phyloP scores from a whole-genome alignment of 1,140 invertebrate genomes.

The Lordiphosa collinella region DNA sequence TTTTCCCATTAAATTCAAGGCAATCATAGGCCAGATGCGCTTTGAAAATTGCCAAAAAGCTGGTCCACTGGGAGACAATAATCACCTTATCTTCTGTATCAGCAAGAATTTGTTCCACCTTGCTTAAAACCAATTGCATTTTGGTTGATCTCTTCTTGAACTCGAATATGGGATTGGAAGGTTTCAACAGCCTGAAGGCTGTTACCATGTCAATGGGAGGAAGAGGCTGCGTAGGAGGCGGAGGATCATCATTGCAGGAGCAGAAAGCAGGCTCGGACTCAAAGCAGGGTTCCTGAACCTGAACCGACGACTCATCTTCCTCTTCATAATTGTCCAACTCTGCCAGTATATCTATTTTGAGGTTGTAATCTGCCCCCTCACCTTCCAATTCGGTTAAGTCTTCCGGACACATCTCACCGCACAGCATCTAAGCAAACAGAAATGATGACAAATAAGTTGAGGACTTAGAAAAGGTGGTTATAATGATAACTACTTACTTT shows the following conservation, averaged over 20 bases:
- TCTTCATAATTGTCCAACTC: constrained; percentile 16
- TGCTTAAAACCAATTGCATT: constrained; percentile 16
- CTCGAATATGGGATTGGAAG: constrained; percentile 46
- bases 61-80: constrained; percentile 43
- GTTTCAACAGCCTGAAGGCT: constrained; percentile 19
- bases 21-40: constrained; percentile 10
- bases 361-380: not conserved
- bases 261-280: not conserved
- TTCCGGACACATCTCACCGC: constrained; percentile 3
- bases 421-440: constrained; percentile 14
- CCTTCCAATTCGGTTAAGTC: constrained; percentile 3
- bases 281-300: too few relatives aligned
- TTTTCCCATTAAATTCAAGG: constrained; percentile 36
- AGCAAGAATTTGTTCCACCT: constrained; percentile 23
- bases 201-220: too few relatives aligned
- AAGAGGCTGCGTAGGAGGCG: too few relatives aligned
- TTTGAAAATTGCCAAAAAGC: constrained; percentile 25
- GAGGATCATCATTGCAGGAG: too few relatives aligned
- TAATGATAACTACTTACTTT: not conserved
- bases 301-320: too few relatives aligned
- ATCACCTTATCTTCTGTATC: constrained; percentile 44
- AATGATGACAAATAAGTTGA: too few relatives aligned
- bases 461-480: too few relatives aligned
- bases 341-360: constrained; percentile 15
- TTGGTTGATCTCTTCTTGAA: constrained; percentile 25